Evolutionary conservation across 2,888 invertebrate species (phyloP), one percentile per base, ranked within the genome.

Genomic region (Heliconius hortense): DNA sequence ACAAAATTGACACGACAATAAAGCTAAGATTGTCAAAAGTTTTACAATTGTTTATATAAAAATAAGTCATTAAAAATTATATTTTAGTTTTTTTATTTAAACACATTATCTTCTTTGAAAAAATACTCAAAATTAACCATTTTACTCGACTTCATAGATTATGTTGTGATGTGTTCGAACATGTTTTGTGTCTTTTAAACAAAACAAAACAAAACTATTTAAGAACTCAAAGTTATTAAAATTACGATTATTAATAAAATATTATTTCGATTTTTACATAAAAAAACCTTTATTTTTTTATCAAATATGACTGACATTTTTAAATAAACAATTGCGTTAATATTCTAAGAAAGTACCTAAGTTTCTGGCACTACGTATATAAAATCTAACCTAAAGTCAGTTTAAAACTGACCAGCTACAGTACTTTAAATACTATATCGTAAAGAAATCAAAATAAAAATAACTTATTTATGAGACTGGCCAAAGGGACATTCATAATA

Each of bases 341-440:
- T 53, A 53, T 28, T 5, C 68, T 69, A 69, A 53, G 5, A 26
- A 48, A 72, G 62, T 67, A 72, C 78, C 77, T 79, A 78, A 75
- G 75, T 64, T 78, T 81, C 82, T 83, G 82, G 81, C 79, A 81
- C 83, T 83, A 82, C 78, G 56, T 71, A 77, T 79, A 76, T 75
- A 78, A 80, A 81, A 79, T 75, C 80, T 81, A 81, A 74, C 77
- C 80, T 82, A 81, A n/a, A 48, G 72, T 77, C 81, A 74, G 82
- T 83, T 82, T 70, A 77, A 73, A 76, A 83, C 81, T 78, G 81
- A 82, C 78, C 76, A 75, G 73, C 76, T 79, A 79, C 73, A 43
- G 28, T 60, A 71, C 59, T 35, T 67, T 48, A 53, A 56, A 73
- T 60, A 59, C 74, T 78, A 79, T 70, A 43, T 26, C 56, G 24